Conservation (phyloP, 2,113 vertebrate genomes). For the Nematolebias whitei region DNA sequence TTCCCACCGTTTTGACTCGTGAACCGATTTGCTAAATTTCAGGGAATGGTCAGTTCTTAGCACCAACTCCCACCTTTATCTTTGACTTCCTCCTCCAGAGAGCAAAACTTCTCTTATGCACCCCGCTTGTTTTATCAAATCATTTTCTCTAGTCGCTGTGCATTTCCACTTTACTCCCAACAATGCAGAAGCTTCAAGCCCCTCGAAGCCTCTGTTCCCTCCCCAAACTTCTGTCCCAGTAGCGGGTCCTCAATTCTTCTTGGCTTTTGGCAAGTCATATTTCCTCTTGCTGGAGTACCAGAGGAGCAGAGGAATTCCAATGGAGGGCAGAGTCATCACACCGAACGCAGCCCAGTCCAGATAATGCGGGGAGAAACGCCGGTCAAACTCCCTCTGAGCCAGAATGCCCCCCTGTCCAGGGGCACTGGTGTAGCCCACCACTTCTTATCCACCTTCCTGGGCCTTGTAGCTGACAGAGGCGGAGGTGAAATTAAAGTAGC, state of each 20-base stretch:
- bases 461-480: constrained; percentile 92
- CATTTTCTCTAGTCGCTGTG: neutral
- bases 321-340: constrained; percentile 96
- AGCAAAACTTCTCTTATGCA: no score
- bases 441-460: constrained; percentile 90
- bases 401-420: constrained; percentile 95
- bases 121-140: no score
- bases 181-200: neutral
- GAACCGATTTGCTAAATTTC: no score
- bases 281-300: constrained; percentile 99
- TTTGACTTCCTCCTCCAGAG: no score
- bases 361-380: constrained; percentile 95
- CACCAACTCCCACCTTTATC: no score
- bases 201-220: neutral
- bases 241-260: constrained; percentile 87
- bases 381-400: constrained; percentile 93
- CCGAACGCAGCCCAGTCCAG: constrained; percentile 97
- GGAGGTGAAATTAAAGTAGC: constrained; percentile 97
- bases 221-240: neutral
- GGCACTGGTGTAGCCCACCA: constrained; percentile 95
- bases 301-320: constrained; percentile 93
- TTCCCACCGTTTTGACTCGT: no score
- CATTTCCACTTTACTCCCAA: neutral
- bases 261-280: constrained; percentile 90
- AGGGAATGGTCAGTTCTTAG: no score